Base-by-base conservation (phyloP, 2,113 vertebrate species). In the Azemiops feae region DNA sequence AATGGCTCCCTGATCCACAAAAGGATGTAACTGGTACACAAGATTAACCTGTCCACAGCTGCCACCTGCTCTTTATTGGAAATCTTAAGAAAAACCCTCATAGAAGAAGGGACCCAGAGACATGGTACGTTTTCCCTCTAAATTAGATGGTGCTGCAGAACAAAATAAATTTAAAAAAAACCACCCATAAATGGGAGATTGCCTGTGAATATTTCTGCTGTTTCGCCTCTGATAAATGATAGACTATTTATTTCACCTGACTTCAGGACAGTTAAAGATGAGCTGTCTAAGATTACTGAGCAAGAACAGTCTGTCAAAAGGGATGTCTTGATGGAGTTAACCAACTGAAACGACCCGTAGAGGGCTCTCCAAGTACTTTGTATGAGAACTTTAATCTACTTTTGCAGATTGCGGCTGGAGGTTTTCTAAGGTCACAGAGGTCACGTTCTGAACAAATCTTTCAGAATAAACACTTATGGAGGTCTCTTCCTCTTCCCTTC, bases 401-500 rank as follows among this genome's bases (percentile, higher is more conserved):
- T 97, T 90, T 96, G 22, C 93, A 10, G 97, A 96, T 97, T 96
- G 97, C 96, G 98, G 98, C 97, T 98, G 97, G 95, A 97, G 96
- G 97, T 98, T 98, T 97, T 97, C 96, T 98, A 97, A 98, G 98
- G 98, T 98, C 98, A 98, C 94, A 91, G 97, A 98, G 97, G 98
- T 98, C 96, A 97, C 97, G 97, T 97, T 98, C 94, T 93, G 89
- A 98, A 98, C 97, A 97, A 97, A 97, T 97, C 95, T 95, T 98
- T 98, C 97, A 97, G 94, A 94, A 95, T 96, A 96, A 95, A 91
- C 22, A 2, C 92, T 95, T 93, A 60, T 92, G 69, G 74, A 4
- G 95, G 94, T 64, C 7, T 43, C 1, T 0, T 22, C 23, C 20
- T 27, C 1, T 0, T 0, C 4, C 43, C 89, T 95, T 94, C 96